Base-by-base conservation (phyloP, 1,140 invertebrate species). In the Dryas iulia region DNA sequence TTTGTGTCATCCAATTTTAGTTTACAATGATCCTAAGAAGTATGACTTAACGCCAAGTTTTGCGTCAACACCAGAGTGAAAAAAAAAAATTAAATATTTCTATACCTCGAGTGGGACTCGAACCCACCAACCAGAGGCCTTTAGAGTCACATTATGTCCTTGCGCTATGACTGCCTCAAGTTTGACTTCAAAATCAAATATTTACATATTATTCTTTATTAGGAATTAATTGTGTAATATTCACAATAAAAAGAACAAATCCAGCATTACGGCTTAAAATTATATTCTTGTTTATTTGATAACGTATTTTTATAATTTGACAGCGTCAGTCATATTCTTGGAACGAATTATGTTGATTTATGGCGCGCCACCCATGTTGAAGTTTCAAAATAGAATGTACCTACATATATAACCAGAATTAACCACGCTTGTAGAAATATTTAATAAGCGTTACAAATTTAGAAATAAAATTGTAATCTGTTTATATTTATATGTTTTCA, bases 341-440 rank as follows among this genome's bases (percentile, higher is more conserved):
- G 82, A 90, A 85, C 85, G 83, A 86, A 87, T 86, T 85, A 77
- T 78, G 80, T 82, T 90, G 86, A 90, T 90, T 89, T 90, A 89
- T 70, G 33, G 66, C 68, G 73, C 59, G 78, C 87, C 87, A 89
- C 87, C 87, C 87, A 88, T 80, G 74, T 83, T 71, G 84, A 35
- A 14, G 59, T 56, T 18, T 84, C 53, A 71, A 85, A 87, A 88
- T 90, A 90, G 86, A 85, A 69, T 10, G 8, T 39, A n/a, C n/a
- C n/a, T n/a, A n/a, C n/a, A n/a, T n/a, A 14, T 39, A 39, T 35
- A 12, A n/a, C 12, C 14, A 35, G 12, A 35, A 35, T 39, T 14
- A 39, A 39, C 33, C 39, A 47, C 21, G 39, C 14, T 47, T 3
- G 18, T 11, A 18, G 7, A 21, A 47, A 47, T 21, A 18, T 7